Evolutionary conservation across 2,797 vertebrate species (phyloP), one percentile per base, ranked within the genome.

Genomic region (Ctenopoma kingsleyae): DNA sequence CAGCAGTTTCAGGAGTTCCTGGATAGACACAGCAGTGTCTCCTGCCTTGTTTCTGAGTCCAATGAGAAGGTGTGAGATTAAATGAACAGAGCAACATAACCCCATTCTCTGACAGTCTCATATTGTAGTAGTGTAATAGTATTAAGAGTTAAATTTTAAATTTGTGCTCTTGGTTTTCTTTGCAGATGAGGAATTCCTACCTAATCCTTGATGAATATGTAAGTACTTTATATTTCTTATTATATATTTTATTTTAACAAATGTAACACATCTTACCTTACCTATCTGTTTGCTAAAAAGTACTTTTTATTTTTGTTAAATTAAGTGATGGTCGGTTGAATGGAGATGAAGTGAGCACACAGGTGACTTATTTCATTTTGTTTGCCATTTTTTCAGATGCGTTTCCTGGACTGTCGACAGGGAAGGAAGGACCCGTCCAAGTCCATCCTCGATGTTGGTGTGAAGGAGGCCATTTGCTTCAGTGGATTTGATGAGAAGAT

Each of bases 191-290:
- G 83, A 97, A 98, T 85, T 99, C 97, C 30, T 99, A 99, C 76
- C 93, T 99, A 63, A 97, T 99, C 90, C 91, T 99, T 88, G 97
- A 99, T 91, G 97, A 99, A 95, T 99, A 97, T 27, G 98, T 99
- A 94, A 97, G 98, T 96, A 16, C 16, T 71, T 71, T 36, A 2
- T 59, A 19, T 59, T 57, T n/a, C n/a, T n/a, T 52, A 27, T 27
- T 27, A 6, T 27, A 27, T 27, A 4, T 35, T 9, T 35, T 9
- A 64, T 32, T 15, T 13, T 10, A 15, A 30, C 55, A 6, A 11
- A 20, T 3, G 43, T 6, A 59, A 57, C 32, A 27, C 16, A 40
- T 3, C 20, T 13, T 16, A 15, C 32, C 9, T 27, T 38, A 27
- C n/a, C 13, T 1, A 55, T 44, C 11, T 58, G 7, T 56, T 40